Evolutionary conservation across 2,797 vertebrate genomes (phyloP).

Genomic region (Pygocentrus nattereri): DNA sequence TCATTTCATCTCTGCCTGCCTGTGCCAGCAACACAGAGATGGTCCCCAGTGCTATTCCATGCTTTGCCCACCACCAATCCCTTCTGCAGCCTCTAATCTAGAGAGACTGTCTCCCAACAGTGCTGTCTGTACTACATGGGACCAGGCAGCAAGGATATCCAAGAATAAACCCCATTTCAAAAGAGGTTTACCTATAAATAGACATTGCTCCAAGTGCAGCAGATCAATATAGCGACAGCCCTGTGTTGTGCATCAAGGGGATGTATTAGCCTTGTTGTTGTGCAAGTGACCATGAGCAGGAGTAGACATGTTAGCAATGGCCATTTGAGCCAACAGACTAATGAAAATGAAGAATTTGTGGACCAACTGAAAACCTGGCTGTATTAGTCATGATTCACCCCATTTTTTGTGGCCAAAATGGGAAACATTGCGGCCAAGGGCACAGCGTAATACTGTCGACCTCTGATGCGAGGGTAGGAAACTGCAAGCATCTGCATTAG

Average conservation of each 20-base stretch:
- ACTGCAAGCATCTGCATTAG: not conserved
- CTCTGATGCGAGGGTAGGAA: too few species aligned
- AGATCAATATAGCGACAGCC: not conserved
- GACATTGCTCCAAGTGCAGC: not conserved
- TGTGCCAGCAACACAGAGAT: conserved; percentile 67
- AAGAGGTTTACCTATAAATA: not conserved
- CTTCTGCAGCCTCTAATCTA: conserved; percentile 60
- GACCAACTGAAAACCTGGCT: too few species aligned
- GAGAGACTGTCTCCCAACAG: conserved; percentile 21
- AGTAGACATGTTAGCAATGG: too few species aligned
- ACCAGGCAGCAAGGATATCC: not conserved
- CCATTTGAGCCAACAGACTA: too few species aligned
- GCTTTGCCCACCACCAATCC: not conserved
- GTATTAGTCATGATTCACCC: too few species aligned
- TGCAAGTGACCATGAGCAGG: not conserved
- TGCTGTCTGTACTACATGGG: not conserved
- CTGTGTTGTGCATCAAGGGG: not conserved
- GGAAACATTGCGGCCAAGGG: too few species aligned
- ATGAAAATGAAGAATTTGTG: too few species aligned
- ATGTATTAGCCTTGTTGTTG: not conserved
- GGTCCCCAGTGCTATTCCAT: conserved; percentile 62
- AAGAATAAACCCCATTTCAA: not conserved
- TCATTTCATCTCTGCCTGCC: conserved; percentile 73
- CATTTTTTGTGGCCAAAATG: too few species aligned
- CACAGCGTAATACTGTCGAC: too few species aligned